A percentile compares a stretch with the other conserved stretches of the same genome.
phyloP scores from a whole-genome alignment of 2,113 vertebrate species.

The Crotalus viridis region DNA sequence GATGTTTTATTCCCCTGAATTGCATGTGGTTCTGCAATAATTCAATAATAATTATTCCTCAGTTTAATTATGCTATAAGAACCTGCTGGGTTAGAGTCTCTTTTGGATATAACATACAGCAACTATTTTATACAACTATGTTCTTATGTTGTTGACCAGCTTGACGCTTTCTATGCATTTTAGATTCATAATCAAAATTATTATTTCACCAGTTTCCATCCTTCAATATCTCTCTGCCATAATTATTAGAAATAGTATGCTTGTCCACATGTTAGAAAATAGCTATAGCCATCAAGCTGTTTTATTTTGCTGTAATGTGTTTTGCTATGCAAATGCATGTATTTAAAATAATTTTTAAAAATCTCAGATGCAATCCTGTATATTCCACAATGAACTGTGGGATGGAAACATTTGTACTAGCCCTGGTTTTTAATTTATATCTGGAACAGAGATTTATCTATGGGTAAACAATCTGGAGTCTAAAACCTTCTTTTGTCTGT shows the following conservation, averaged over 20 bases:
- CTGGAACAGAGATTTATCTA: background rate
- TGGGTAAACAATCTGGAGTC: background rate
- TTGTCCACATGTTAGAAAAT: background rate
- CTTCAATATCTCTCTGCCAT: background rate
- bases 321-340: background rate
- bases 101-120: background rate
- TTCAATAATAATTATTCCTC: background rate
- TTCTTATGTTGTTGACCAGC: background rate
- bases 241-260: background rate
- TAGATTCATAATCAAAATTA: background rate
- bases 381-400: background rate
- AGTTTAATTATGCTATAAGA: background rate
- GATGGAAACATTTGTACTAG: background rate
- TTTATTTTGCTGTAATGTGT: background rate
- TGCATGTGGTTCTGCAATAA: background rate
- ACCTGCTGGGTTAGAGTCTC: background rate
- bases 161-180: background rate
- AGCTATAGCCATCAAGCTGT: background rate
- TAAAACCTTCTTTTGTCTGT: background rate
- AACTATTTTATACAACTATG: background rate
- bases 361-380: background rate
- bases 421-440: too few species aligned
- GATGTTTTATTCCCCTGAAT: background rate
- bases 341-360: background rate
- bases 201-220: background rate